Evolutionary conservation across 2,113 vertebrate species (phyloP), one percentile per base, ranked within the genome.

Genomic region (Elaphurus davidianus): DNA sequence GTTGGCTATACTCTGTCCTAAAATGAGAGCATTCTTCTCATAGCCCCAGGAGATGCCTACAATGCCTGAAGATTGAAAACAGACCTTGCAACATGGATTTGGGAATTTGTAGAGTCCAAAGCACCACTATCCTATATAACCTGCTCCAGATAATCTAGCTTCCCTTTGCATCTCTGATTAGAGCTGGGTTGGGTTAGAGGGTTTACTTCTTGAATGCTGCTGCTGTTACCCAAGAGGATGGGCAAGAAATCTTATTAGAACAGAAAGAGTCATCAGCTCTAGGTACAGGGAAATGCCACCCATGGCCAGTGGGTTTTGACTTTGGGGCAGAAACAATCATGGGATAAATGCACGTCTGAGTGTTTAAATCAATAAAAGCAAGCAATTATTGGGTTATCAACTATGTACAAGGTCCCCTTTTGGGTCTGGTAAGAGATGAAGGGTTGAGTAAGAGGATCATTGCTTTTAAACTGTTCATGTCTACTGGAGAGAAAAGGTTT

Each of bases 41-140:
- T 91, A 98, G 93, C 95, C 98, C 97, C 98, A 93, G 97, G 98
- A 98, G 90, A 99, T 97, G 96, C 93, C 93, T 98, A 76, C n/a
- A 47, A 96, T 95, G 93, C 91, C 74, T 96, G 27, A 89, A 96
- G 98, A 99, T 99, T 98, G 98, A 94, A 99, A 99, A 98, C 99
- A 99, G 98, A 98, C 40, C 87, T 11, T 96, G 0, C 60, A 45
- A 5, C 5, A 96, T 90, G 90, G 97, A 96, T 98, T 98, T 97
- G 98, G 88, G 97, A 97, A 98, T 98, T 91, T 94, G 33, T 50
- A 98, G 96, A 98, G 92, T 50, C 91, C 97, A 97, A 97, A 94
- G 98, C 1, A 8, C 98, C 95, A 98, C 95, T 92, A 95, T 93
- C 97, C 94, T 87, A 52, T 59, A 93, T 82, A 96, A 71, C 74